Evolutionary conservation across 2,113 vertebrate species (phyloP).

Genomic region (Octodon degus): DNA sequence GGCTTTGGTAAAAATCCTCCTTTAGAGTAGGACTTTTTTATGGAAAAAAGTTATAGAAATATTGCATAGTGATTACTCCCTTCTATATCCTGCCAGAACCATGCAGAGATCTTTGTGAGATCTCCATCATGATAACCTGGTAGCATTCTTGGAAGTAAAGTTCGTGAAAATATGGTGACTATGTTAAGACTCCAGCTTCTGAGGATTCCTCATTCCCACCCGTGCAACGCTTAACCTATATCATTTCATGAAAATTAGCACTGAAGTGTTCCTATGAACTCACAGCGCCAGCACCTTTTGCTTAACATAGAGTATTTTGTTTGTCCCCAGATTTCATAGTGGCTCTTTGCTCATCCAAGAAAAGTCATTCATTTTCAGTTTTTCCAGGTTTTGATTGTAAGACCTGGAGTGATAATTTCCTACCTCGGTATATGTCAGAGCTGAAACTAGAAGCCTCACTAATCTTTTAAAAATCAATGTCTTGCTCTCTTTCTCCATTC

Average conservation of each 20-base stretch:
- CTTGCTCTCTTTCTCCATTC: background rate
- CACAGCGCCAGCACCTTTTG: background rate
- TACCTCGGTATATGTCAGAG: background rate
- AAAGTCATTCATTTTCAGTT: background rate
- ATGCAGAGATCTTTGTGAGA: background rate
- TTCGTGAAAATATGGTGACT: background rate
- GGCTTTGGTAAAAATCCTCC: background rate
- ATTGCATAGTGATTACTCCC: background rate
- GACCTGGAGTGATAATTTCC: background rate
- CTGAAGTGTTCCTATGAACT: background rate
- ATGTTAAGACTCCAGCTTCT: background rate
- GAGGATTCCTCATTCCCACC: background rate
- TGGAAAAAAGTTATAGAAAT: background rate
- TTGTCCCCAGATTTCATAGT: background rate
- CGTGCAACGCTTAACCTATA: background rate
- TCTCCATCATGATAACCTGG: background rate
- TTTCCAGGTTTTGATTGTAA: background rate
- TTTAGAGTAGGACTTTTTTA: background rate
- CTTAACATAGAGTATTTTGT: background rate
- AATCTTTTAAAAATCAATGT: conserved; percentile 40
- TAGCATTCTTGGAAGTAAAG: background rate
- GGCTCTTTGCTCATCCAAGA: background rate
- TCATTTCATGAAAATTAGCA: background rate
- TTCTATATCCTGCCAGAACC: background rate
- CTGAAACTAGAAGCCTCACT: background rate